Base-by-base conservation (phyloP, 2,888 invertebrate species). In the Oligia latruncula region DNA sequence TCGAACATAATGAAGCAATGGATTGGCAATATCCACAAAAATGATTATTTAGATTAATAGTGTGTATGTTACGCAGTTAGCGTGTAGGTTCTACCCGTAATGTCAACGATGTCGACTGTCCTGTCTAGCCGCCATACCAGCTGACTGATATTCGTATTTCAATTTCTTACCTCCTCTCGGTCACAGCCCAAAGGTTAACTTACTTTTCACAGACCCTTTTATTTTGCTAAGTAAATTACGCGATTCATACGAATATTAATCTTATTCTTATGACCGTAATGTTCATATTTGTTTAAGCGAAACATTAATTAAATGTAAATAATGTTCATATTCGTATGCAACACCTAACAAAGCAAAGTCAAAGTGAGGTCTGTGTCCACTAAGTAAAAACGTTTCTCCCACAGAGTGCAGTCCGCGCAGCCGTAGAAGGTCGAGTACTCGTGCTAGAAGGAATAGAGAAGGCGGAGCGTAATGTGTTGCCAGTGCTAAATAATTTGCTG, bases 381-480 rank as follows among this genome's bases (percentile, higher is more conserved):
- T 74, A 58, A 23, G 3, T 74, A 58, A 1, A n/a, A 52, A 55
- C 62, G 15, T 58, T 71, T 83, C 1, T 72, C 62, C 71, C 77
- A 46, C 92, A 99, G 98, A 98, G 99, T 95, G 99, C 99, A 23
- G 99, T 99, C 0, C 97, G 98, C 85, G 99, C 99, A 40, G 99
- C 99, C 0, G 97, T 98, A 2, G 97, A 99, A 95, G 99, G 99
- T 0, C 97, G 99, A 71, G 97, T 99, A 20, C 97, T 99, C 29
- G 97, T 99, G 4, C 97, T 99, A 78, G 99, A 99, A 95, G 99
- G 99, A 2, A 99, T 99, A 78, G 99, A 99, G 96, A 99, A 99
- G 93, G 99, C 99, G 0, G 99, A 99, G 94, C 97, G 99, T 72
- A 99, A 99, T 97, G 99, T 99, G 66, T 96, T 99, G 82, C 99